Evolutionary conservation across 1,140 invertebrate species (phyloP), one percentile per base, ranked within the genome.

Genomic region (Ceratina calcarata): DNA sequence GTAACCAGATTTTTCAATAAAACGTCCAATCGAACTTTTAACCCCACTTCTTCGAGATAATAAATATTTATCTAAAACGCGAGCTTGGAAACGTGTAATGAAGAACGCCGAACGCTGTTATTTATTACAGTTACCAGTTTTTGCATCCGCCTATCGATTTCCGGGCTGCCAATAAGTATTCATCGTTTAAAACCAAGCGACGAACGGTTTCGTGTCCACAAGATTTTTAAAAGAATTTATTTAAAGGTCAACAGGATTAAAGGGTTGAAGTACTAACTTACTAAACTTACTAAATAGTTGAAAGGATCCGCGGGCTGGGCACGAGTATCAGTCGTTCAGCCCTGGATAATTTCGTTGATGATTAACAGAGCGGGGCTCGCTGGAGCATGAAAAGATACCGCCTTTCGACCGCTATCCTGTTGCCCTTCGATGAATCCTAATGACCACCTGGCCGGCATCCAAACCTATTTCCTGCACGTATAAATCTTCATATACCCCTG

Each of bases 391-490:
- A 90, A 45, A 87, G 85, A 81, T 85, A 77, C 86, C 86, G 89
- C 86, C 89, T 87, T 87, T 87, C 80, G 88, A 91, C 89, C 89
- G 88, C 87, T 91, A 89, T 82, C 85, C 76, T 86, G 88, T 87
- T 88, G 84, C 90, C 88, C 88, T 91, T 92, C 87, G 82, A 86
- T 89, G 87, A 85, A 58, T 90, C 87, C 78, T 82, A 88, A 89
- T 87, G 77, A 81, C 81, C 57, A 58, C 69, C 49, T 77, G 71
- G 57, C 70, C 82, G 81, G 75, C 84, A 87, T 78, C 67, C 78
- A 90, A 90, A 80, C 88, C 90, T 89, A 91, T 91, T 90, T 91
- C 78, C 83, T 81, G 69, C 74, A 69, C 68, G 81, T 89, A 92
- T 92, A 92, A 89, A 90, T 91, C 87, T 79, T 67, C 64, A 75